Evolutionary conservation across 2,888 invertebrate species (phyloP), one percentile per base, ranked within the genome.

Genomic region (Tenthredo amoena): DNA sequence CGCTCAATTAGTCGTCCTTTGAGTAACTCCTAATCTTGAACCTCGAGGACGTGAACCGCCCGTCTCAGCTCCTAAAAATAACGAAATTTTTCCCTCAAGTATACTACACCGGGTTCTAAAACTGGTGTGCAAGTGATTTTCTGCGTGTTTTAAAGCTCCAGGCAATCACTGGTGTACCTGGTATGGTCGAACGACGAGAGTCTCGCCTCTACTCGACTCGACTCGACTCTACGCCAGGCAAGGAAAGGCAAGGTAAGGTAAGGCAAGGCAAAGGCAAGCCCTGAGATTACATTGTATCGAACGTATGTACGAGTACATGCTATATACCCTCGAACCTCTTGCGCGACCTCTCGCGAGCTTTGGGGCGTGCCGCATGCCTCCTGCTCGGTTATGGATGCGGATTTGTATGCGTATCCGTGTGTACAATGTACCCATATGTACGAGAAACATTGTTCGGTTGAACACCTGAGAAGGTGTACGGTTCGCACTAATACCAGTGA

Each of bases 271-370:
- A 34, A 26, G 31, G 26, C 34, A 31, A 26, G 68, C 15, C 68
- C 55, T 34, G 77, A 77, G 47, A 77, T 77, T 77, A 77, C 77
- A 77, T 77, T 77, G 77, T 77, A 77, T 77, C 72, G 72, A 77
- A 50, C 77, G 77, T 50, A 68, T 74, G 72, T 40, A 43, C 26
- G 71, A 18, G 72, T 74, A 74, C 74, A 43, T 12, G 74, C 43
- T 21, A 43, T 47, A 47, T 50, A 47, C 50, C 31, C n/a, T 62
- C 58, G 15, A 62, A 58, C 62, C 81, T 62, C 77, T 77, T 77
- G 21, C 62, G 40, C 58, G 58, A 62, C 81, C 81, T 79, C 79
- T 55, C 10, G 21, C 58, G 62, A 81, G 62, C 62, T 81, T 62
- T 81, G 58, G 81, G 81, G 81, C 81, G 81, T 81, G 81, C 58